phyloP scores from a whole-genome alignment of 1,140 invertebrate species.

The Plodia interpunctella region DNA sequence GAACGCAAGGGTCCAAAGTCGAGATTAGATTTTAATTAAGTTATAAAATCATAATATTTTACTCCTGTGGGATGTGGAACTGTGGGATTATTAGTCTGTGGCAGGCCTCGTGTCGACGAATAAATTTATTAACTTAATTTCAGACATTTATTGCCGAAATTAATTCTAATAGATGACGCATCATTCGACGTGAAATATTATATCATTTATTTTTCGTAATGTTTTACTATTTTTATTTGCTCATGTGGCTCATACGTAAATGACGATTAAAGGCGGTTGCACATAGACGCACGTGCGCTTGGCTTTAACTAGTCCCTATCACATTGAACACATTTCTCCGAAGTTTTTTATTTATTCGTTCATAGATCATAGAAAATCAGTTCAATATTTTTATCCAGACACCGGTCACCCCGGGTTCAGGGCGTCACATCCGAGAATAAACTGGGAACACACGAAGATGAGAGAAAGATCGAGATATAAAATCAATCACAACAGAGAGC shows the following conservation, averaged over 20 bases:
- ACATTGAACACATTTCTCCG: no score
- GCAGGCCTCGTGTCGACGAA: neutral
- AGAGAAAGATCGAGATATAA: neutral
- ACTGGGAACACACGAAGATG: no score
- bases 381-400: no score
- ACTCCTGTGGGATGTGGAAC: constrained; percentile 4
- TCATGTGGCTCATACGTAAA: no score
- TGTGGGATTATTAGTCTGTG: constrained; percentile 10
- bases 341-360: no score
- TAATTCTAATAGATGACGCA: neutral
- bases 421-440: no score
- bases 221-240: no score
- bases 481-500: neutral
- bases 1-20: constrained; percentile 17
- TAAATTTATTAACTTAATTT: neutral
- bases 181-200: neutral
- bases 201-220: neutral
- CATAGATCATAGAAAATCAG: no score
- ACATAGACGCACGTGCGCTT: no score
- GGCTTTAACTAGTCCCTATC: no score
- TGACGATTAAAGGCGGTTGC: no score
- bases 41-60: constrained; percentile 25
- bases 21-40: constrained; percentile 31
- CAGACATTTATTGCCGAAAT: neutral
- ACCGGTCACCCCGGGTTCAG: no score